phyloP scores from a whole-genome alignment of 2,797 vertebrate species.

The Taeniopygia guttata region DNA sequence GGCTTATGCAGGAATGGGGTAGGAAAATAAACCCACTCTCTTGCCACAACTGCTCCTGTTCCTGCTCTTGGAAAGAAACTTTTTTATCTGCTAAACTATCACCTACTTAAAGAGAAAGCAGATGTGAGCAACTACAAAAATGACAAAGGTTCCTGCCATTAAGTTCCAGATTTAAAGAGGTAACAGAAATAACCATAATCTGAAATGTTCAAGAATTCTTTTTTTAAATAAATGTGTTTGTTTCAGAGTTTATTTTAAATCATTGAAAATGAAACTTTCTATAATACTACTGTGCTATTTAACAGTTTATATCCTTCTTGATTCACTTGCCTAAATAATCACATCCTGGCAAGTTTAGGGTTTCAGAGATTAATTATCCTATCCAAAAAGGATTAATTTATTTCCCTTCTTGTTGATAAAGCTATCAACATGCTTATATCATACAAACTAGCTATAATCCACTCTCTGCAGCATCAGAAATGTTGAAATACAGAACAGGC shows the following conservation, averaged over 20 bases:
- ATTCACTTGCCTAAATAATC: neutral
- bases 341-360: neutral
- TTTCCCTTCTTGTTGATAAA: neutral
- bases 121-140: neutral
- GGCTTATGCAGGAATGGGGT: neutral
- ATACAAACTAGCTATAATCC: neutral
- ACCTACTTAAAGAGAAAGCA: neutral
- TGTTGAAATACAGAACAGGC: neutral
- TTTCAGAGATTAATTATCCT: neutral
- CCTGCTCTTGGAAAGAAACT: neutral
- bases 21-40: neutral
- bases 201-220: neutral
- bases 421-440: neutral
- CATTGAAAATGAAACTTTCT: neutral
- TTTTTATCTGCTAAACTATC: neutral
- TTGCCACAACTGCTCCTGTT: neutral
- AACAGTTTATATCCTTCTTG: neutral
- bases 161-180: neutral
- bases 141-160: neutral
- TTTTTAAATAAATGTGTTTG: neutral
- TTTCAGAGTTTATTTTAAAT: neutral
- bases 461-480: neutral
- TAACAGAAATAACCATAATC: neutral
- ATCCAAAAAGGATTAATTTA: neutral
- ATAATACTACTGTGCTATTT: neutral